A percentile compares a stretch with the other conserved stretches of the same genome.
phyloP scores from a whole-genome alignment of 1,140 invertebrate genomes.

The Trissolcus basalis region DNA sequence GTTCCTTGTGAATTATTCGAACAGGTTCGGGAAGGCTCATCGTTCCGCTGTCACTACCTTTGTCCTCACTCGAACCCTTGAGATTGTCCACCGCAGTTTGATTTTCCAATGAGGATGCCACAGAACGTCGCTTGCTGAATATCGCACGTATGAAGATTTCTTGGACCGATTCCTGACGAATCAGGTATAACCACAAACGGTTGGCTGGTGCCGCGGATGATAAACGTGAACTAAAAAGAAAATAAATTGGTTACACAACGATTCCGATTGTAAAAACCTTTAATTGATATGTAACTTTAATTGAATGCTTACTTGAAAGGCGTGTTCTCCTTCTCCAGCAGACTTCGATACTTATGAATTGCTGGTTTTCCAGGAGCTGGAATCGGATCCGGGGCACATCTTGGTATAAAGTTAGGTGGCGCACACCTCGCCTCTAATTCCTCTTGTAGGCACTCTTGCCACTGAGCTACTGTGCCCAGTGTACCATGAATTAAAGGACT shows the following conservation, averaged over 20 bases:
- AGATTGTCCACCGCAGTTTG: constrained; percentile 67
- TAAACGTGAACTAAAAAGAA: constrained; percentile 78
- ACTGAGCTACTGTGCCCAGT: constrained; percentile 89
- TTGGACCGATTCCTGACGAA: constrained; percentile 94
- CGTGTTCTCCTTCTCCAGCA: constrained; percentile 95
- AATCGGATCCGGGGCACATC: constrained; percentile 78
- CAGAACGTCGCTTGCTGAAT: constrained; percentile 85
- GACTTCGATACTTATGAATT: constrained; percentile 93
- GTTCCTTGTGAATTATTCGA: constrained; percentile 98
- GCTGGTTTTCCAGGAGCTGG: constrained; percentile 86
- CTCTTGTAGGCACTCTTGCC: constrained; percentile 88
- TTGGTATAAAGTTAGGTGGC: constrained; percentile 89
- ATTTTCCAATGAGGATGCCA: constrained; percentile 73
- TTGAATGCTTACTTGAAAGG: constrained; percentile 86
- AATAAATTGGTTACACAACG: too few species aligned
- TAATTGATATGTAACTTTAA: neutral
- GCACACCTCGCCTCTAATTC: constrained; percentile 85
- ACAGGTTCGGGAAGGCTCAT: constrained; percentile 85
- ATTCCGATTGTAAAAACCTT: too few species aligned
- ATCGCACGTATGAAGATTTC: constrained; percentile 97
- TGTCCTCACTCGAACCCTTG: constrained; percentile 72
- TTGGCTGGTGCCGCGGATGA: constrained; percentile 88
- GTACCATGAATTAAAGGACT: constrained; percentile 95
- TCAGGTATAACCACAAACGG: constrained; percentile 94
- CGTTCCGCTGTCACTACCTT: constrained; percentile 75